Conservation (phyloP, 1,140 invertebrate genomes). For the Propsilocerus akamusi region DNA sequence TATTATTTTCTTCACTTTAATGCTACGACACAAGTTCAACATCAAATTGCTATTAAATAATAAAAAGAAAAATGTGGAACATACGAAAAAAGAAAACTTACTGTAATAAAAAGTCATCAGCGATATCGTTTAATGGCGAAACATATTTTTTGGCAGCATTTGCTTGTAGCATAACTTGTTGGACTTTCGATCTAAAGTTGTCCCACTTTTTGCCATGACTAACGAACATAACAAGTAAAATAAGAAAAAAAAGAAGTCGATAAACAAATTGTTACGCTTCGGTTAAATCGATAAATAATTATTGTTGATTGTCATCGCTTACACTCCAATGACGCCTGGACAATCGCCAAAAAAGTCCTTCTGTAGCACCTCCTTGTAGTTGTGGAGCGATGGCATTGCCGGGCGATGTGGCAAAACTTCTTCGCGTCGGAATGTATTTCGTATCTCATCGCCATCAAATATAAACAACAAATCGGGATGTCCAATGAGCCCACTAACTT, state of each 20-base stretch:
- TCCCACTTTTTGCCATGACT: slow-evolving; percentile 76
- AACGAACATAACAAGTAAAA: slow-evolving; percentile 9
- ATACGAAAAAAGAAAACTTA: slow-evolving; percentile 16
- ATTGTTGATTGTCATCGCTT: slow-evolving; percentile 22
- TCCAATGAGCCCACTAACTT: slow-evolving; percentile 50
- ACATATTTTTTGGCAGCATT: slow-evolving; percentile 55
- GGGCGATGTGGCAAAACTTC: slow-evolving; percentile 56
- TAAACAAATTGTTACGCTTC: background rate
- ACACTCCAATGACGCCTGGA: slow-evolving; percentile 62
- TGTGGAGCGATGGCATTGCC: slow-evolving; percentile 56
- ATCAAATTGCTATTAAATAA: background rate
- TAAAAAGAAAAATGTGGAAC: background rate
- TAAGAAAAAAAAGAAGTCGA: background rate
- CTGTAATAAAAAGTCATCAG: slow-evolving; percentile 48
- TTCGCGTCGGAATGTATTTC: slow-evolving; percentile 52
- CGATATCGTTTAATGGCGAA: slow-evolving; percentile 48
- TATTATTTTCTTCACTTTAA: slow-evolving; percentile 2
- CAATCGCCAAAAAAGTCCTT: slow-evolving; percentile 53
- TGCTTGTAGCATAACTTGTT: slow-evolving; percentile 62
- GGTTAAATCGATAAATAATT: background rate
- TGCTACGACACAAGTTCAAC: background rate
- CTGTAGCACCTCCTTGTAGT: slow-evolving; percentile 54
- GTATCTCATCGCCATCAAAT: slow-evolving; percentile 55
- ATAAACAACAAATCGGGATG: slow-evolving; percentile 63
- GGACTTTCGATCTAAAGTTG: slow-evolving; percentile 59